These are phyloP conservation scores for Nettapus auritus DNA, from an alignment of 2,113 vertebrate genomes.

Conservation along the genomic window DNA sequence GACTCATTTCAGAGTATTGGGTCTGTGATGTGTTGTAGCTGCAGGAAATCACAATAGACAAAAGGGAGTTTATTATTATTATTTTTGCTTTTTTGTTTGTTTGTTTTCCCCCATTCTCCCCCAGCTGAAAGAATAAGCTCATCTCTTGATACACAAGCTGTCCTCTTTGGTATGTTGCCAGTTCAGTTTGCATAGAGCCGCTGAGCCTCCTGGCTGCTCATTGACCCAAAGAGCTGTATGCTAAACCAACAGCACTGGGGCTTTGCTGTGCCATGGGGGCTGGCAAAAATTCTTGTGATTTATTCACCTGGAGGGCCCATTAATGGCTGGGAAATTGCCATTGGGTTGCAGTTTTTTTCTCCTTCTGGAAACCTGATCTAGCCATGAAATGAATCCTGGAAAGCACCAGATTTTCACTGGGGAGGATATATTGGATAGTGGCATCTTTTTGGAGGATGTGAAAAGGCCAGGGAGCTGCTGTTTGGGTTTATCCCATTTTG, in stretches of 20 bases:
- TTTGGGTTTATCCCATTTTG: background rate
- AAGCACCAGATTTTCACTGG: background rate
- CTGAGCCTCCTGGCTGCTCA: background rate
- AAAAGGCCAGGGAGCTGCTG: background rate
- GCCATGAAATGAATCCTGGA: background rate
- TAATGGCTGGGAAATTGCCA: background rate
- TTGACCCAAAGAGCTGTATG: background rate
- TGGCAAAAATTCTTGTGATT: background rate
- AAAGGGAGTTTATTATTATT: background rate
- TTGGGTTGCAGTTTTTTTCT: background rate
- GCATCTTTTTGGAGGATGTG: background rate
- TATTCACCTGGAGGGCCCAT: background rate
- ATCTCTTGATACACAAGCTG: rapidly evolving
- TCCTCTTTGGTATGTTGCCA: background rate
- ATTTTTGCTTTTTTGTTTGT: background rate
- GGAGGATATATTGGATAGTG: rapidly evolving
- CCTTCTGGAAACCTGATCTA: background rate
- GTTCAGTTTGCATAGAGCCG: background rate
- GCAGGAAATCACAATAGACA: rapidly evolving
- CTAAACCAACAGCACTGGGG: background rate
- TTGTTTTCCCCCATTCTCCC: background rate
- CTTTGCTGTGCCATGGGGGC: background rate
- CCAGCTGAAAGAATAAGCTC: background rate
- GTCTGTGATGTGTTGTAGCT: background rate
- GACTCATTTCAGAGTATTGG: rapidly evolving